Percentiles rank a stretch among this genome's conserved stretches.
Evolutionary conservation across 1,140 invertebrate species (phyloP).

Genomic region (Aleiodes sp.): DNA sequence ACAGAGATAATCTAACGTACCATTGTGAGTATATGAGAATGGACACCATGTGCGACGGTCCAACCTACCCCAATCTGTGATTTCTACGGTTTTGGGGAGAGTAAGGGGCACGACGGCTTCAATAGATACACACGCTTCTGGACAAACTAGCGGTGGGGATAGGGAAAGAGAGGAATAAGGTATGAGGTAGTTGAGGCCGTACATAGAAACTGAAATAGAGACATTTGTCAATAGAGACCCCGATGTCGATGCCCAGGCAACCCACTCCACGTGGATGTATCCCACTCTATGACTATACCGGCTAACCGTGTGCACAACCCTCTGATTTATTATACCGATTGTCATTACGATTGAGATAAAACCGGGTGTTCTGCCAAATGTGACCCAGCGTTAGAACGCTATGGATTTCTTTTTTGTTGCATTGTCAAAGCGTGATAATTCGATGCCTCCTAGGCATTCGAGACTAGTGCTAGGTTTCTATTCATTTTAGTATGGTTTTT

Average conservation of each 20-base stretch:
- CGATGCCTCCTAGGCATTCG: slow-evolving; percentile 16
- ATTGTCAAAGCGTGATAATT: slow-evolving; percentile 32
- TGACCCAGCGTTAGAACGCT: slow-evolving; percentile 19
- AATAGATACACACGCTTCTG: slow-evolving; percentile 3
- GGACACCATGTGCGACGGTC: slow-evolving; percentile 30
- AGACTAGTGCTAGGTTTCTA: not conserved
- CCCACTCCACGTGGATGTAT: not conserved
- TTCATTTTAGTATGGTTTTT: not conserved
- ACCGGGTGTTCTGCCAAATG: slow-evolving; percentile 40
- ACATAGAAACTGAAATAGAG: slow-evolving; percentile 36
- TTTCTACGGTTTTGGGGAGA: slow-evolving; percentile 26
- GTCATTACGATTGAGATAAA: slow-evolving; percentile 39
- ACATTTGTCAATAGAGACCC: slow-evolving; percentile 38
- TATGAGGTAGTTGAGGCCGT: not conserved
- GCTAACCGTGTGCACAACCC: not conserved
- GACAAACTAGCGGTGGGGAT: not conserved
- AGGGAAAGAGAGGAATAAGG: not conserved
- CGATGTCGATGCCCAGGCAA: slow-evolving; percentile 15
- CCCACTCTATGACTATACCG: not conserved
- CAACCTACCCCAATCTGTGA: slow-evolving; percentile 30
- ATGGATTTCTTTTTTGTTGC: slow-evolving; percentile 8
- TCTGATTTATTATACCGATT: slow-evolving; percentile 41
- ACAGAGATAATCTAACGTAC: slow-evolving; percentile 16
- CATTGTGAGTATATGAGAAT: slow-evolving; percentile 19
- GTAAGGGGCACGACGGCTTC: not conserved